Percentiles rank a stretch among this genome's conserved stretches.
phyloP scores from a whole-genome alignment of 2,797 vertebrate species.

The Brachyalestes nurse region DNA sequence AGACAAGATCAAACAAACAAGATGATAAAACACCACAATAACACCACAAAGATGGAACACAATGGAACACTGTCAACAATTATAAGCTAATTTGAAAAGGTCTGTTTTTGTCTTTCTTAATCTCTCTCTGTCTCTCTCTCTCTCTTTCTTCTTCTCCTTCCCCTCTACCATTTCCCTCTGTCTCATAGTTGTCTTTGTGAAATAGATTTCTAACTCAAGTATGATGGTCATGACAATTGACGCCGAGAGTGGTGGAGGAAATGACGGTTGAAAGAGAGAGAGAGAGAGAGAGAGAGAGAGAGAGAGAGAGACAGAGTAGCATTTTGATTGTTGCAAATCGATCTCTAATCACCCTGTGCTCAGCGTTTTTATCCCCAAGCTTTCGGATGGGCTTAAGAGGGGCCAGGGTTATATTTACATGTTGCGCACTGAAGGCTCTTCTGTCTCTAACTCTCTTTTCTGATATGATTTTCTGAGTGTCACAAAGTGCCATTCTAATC shows the following conservation, averaged over 20 bases:
- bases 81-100: too few relatives aligned
- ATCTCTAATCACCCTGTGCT: slow-evolving; percentile 81
- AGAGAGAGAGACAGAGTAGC: slow-evolving; percentile 59
- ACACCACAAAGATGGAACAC: too few relatives aligned
- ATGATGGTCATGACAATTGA: slow-evolving; percentile 66
- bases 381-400: slow-evolving; percentile 77
- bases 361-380: slow-evolving; percentile 76
- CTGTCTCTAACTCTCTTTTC: slow-evolving; percentile 53
- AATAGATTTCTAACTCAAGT: slow-evolving; percentile 50
- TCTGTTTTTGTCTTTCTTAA: too few relatives aligned
- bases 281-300: slow-evolving; percentile 46
- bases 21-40: too few relatives aligned
- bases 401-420: slow-evolving; percentile 78
- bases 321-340: slow-evolving; percentile 84
- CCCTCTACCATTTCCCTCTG: background rate
- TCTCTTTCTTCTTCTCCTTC: background rate
- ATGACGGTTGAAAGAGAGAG: slow-evolving; percentile 57
- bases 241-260: slow-evolving; percentile 68
- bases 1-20: too few relatives aligned
- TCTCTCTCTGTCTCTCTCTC: background rate
- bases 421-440: slow-evolving; percentile 72
- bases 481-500: slow-evolving; percentile 70
- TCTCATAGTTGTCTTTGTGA: slow-evolving; percentile 55
- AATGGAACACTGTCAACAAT: too few relatives aligned
- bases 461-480: slow-evolving; percentile 56